Evolutionary conservation across 2,797 vertebrate genomes (phyloP), one percentile per base, ranked within the genome.

Genomic region (Brachymystax lenok): DNA sequence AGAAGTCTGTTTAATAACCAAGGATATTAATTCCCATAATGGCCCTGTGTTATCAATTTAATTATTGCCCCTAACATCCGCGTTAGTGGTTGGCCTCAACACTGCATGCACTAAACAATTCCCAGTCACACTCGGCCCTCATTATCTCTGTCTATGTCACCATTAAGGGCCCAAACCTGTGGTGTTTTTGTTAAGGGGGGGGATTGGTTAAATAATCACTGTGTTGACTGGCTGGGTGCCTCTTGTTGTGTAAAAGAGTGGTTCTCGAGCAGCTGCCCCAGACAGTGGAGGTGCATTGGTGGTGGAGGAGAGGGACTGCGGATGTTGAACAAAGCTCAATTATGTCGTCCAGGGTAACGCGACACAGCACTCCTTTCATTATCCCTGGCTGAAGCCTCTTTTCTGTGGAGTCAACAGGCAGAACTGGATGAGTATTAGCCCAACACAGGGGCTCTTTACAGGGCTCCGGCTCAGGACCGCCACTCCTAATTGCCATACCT

Each of bases 401-500:
- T 80, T 86, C 79, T 77, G 50, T 78, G 77, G 77, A 82, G 73
- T 86, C 80, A 83, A 77, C 74, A 85, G 77, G 84, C 80, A 82
- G 80, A 83, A 84, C 79, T 74, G 78, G 70, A 24, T 27, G 74
- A 79, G 67, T 40, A 69, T 79, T 74, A 80, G 80, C 79, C 35
- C 52, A 59, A 59, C 24, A 35, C 14, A 56, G n/a, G 17, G 52
- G 16, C 27, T 12, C 40, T 33, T 27, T 30, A 33, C 46, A 28
- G 71, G 46, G 17, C 3, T 21, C 1, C 10, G 19, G 28, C 46
- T 87, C 90, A 89, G 85, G 82, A 77, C 54, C 67, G 74, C 74
- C 80, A 73, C 82, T 88, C 91, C 86, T 91, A 93, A 94, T 92
- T 93, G 91, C 82, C 69, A 83, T 92, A 93, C 89, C 87, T 74